Base-by-base conservation (phyloP, 2,797 vertebrate species). In the Eulemur mongoz region DNA sequence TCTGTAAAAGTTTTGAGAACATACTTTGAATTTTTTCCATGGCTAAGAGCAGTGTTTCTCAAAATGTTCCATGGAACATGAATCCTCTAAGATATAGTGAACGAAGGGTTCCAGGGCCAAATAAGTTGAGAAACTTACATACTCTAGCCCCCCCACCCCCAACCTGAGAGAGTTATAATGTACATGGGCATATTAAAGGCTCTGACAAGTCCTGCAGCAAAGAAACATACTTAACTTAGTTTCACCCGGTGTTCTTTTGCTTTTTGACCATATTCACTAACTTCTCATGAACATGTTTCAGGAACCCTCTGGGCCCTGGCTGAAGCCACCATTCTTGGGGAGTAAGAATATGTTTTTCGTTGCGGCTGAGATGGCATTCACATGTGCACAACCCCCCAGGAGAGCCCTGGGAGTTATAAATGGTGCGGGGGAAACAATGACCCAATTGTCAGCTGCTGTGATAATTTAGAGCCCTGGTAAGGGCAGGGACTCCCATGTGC, bases 401-500 rank as follows among this genome's bases (percentile, higher is more conserved):
- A 6, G 2, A 89, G 54, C 40, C 76, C 15, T 61, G 78, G 38
- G 54, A 93, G 88, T 63, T 80, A 96, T 96, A 89, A 96, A 97
- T 92, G 50, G 96, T 12, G 25, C 72, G 0, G 0, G 2, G 30
- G 0, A 7, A 97, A 98, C 96, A 98, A 98, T 86, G 40, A 0
- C 50, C 43, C 61, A 48, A 86, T 97, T 97, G 97, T 97, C 0
- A 1, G 85, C 25, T 1, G 1, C 0, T 7, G 91, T 40, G 57
- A 1, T 79, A 0, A 73, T 7, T 6, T 17, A 61, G 75, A 50
- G 54, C 80, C 1, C 0, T 20, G 32, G 80, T 1, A 72, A 5
- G 54, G 12, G 23, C 10, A 48, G 73, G 30, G 80, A 11, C 67
- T 20, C 2, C 2, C 5, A 13, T 4, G 50, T 14, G 8, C 1